Evolutionary conservation across 2,888 invertebrate genomes (phyloP), one percentile per base, ranked within the genome.

Genomic region (Watsonalla cultraria): DNA sequence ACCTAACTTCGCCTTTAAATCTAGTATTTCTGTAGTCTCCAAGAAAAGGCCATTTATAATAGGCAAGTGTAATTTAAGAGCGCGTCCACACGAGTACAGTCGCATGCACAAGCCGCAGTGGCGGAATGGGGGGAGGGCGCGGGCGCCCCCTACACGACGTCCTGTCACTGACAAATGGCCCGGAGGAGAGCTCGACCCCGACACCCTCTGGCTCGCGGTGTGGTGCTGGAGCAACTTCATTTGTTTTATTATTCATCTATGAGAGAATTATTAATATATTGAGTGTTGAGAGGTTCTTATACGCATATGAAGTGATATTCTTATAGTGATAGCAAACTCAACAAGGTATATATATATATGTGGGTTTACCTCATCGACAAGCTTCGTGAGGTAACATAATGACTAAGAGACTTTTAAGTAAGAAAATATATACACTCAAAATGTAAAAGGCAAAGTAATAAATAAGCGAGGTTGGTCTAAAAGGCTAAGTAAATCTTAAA

Each of bases 101-200:
- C 79, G 80, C 75, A 74, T 76, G 77, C 81, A 80, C 72, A 79
- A 77, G 78, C 79, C 80, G 70, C 82, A 78, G 77, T 71, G 76
- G 74, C 67, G 72, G 72, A 71, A 75, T 67, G 80, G 66, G 72
- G 72, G 72, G 76, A 67, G 80, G 82, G 82, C 75, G 74, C 70
- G 72, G 70, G 69, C 74, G 57, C 57, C 53, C 66, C 56, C 72
- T 72, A 70, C 73, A 80, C 82, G 84, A 83, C 84, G 88, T 84
- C 86, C 89, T 89, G 88, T 86, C 89, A 88, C 88, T 89, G 90
- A 90, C 90, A 90, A 90, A 90, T 90, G 89, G 89, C 86, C 84
- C 83, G 87, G 80, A 86, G 88, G 84, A 86, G 84, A 82, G 78
- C 80, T 80, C 85, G 85, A 87, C 87, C 86, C 84, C 78, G 68